These are phyloP conservation scores for Lophotis ruficrista DNA, from an alignment of 2,113 vertebrate species.

Conservation along the genomic window DNA sequence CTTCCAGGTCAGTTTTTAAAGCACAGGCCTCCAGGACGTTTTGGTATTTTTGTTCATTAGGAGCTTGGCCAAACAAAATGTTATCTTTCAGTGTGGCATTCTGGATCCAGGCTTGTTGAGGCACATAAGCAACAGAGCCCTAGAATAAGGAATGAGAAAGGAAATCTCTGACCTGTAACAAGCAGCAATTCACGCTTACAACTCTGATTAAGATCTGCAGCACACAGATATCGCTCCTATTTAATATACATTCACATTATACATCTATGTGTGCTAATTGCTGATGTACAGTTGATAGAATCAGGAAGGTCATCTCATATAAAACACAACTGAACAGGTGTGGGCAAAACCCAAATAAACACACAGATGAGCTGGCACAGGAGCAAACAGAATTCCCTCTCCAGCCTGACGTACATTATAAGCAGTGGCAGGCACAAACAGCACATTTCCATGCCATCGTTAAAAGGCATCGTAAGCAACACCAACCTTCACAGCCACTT, in stretches of 20 bases:
- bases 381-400: neutral
- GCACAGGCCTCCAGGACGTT: conserved; percentile 88
- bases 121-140: conserved; percentile 95
- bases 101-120: conserved; percentile 98
- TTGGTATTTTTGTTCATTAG: conserved; percentile 84
- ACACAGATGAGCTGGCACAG: neutral
- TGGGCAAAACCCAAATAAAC: neutral
- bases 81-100: conserved; percentile 93
- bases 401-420: neutral
- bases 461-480: neutral
- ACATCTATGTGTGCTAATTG: neutral
- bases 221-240: neutral
- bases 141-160: conserved; percentile 36
- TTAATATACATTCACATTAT: neutral
- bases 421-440: neutral
- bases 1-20: conserved; percentile 87
- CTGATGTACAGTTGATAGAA: neutral
- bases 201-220: neutral
- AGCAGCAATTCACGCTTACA: neutral
- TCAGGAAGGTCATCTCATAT: neutral
- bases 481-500: conserved; percentile 86
- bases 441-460: neutral
- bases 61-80: conserved; percentile 88
- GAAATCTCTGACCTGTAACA: neutral
- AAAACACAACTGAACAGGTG: neutral